These are phyloP conservation scores for Tangara arthus DNA, from an alignment of 2,797 vertebrate genomes.

Conservation along the genomic window DNA sequence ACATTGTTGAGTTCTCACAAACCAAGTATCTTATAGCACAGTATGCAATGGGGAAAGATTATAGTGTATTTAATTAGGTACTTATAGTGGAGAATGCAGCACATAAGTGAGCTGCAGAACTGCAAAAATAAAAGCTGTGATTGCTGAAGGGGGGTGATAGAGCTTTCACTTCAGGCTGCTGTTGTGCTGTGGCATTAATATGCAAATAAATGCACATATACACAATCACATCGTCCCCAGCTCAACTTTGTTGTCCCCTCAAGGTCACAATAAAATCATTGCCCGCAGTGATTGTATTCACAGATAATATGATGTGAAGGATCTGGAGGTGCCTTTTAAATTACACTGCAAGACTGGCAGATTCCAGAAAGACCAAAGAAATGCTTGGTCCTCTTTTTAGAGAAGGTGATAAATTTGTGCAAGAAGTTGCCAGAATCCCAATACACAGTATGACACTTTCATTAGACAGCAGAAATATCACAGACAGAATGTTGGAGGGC, in stretches of 20 bases:
- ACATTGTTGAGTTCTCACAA: not conserved
- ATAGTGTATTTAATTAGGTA: not conserved
- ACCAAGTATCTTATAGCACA: not conserved
- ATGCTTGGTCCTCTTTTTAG: not conserved
- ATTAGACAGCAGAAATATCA: not conserved
- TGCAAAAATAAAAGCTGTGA: not conserved
- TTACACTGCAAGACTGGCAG: not conserved
- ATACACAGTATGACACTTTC: not conserved
- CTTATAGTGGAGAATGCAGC: not conserved
- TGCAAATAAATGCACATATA: slow-evolving; percentile 1
- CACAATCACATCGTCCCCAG: not conserved
- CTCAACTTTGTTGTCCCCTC: not conserved
- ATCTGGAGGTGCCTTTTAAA: not conserved
- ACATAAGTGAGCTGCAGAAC: not conserved
- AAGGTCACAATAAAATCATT: slow-evolving; percentile 9
- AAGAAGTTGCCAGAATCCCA: not conserved
- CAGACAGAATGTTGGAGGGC: not conserved
- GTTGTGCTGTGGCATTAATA: not conserved
- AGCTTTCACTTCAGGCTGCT: not conserved
- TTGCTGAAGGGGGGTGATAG: not conserved
- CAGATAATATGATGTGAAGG: not conserved
- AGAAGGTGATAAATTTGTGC: not conserved
- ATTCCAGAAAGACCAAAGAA: not conserved
- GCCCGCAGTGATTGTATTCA: not conserved
- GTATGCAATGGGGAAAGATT: not conserved